Base-by-base conservation (phyloP, 2,113 vertebrate genomes). In the Thermophis baileyi region DNA sequence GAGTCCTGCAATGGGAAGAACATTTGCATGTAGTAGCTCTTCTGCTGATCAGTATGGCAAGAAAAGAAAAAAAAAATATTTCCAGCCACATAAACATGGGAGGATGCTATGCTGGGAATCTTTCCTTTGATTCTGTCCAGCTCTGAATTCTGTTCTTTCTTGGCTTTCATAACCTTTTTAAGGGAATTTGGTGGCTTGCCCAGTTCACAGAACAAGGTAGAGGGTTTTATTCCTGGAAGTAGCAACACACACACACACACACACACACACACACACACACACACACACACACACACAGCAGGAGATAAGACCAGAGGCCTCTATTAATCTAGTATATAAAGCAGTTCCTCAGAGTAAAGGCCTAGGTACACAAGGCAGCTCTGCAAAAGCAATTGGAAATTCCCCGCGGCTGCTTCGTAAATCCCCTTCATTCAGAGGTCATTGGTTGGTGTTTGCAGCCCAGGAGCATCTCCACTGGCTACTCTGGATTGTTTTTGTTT, bases 341-440 rank as follows among this genome's bases (percentile, higher is more conserved):
- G 50, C 88, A 22, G 94, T 96, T 96, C 87, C 93, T 95, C 10
- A 47, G 55, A 91, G 93, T 89, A 94, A 94, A 94, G 93, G 11
- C 89, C 93, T 90, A 93, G 88, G 87, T 96, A 35, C 95, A 86
- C 91, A 91, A 95, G 93, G 93, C 90, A 94, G 92, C 87, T 90
- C 90, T 74, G 51, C 91, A 95, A 97, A 97, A 97, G 92, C 90
- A 96, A 96, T 88, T 96, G 94, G 92, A 95, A 97, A 97, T 94
- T 96, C 94, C 92, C 94, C 18, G 25, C 46, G 91, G 92, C 16
- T 88, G 93, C 92, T 89, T 51, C 85, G 90, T 94, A 97, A 97
- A 97, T 95, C 93, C 85, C 47, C 94, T 97, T 95, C 87, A 94
- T 96, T 96, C 94, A 93, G 74, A 96, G 96, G 95, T 98, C 96